phyloP scores from a whole-genome alignment of 2,888 invertebrate genomes.

The Petrolisthes cinctipes region DNA sequence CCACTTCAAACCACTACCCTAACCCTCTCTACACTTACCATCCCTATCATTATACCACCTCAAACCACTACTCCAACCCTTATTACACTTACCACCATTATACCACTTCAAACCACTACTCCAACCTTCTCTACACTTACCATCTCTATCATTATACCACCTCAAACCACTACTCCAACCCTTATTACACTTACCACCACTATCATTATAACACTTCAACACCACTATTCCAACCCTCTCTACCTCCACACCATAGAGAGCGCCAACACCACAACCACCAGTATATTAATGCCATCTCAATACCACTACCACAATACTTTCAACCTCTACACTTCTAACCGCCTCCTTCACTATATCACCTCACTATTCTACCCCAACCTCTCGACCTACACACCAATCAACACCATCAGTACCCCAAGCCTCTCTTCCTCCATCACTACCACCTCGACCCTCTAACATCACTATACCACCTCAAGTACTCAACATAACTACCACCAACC shows the following conservation, averaged over 20 bases:
- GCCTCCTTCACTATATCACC: background rate
- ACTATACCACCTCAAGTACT: background rate
- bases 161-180: background rate
- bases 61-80: background rate
- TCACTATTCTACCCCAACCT: too few relatives aligned
- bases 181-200: background rate
- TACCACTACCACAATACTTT: background rate
- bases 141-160: background rate
- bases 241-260: background rate
- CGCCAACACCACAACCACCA: background rate
- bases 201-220: background rate
- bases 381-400: background rate
- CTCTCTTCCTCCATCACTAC: constrained; percentile 2
- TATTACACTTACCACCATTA: background rate
- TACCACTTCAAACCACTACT: background rate
- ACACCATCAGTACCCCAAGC: background rate
- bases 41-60: background rate
- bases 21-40: background rate
- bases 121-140: background rate
- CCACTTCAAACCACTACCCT: too few relatives aligned
- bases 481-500: constrained; percentile 15
- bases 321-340: background rate
- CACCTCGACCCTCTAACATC: background rate
- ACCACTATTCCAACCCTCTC: background rate
- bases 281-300: background rate